Evolutionary conservation across 2,113 vertebrate species (phyloP), one percentile per base, ranked within the genome.

Genomic region (Planiliza haematocheilus): DNA sequence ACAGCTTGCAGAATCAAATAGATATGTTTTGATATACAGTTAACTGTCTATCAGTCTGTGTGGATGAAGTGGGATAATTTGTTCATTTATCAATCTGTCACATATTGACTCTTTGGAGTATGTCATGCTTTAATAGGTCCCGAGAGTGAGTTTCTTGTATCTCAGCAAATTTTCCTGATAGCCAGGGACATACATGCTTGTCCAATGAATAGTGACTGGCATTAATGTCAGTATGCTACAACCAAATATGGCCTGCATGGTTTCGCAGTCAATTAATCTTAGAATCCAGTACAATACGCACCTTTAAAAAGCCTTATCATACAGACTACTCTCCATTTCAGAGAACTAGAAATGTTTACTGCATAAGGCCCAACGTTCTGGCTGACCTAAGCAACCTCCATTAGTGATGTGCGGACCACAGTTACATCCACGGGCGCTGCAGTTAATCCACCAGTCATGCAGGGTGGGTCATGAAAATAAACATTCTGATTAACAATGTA

Each of bases 51-150:
- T 79, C 83, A 68, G 67, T 46, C 43, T 60, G 52, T 50, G 66
- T 10, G 45, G 71, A 83, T 79, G 79, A 87, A 82, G 73, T 48
- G 17, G 48, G 69, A 83, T 82, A 71, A 92, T 91, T 86, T 91
- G 86, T 88, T 91, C 84, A 92, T 94, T 92, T 85, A 90, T 93
- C 90, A 93, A 87, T 83, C 79, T 88, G 89, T 91, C 91, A 89
- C 65, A 85, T 83, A 83, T 87, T 10, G 81, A 88, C 74, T 81
- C 62, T 74, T 71, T 41, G 34, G 38, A 83, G 61, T 87, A 83
- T 82, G 82, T 83, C 58, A 51, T 34, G 65, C 61, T 82, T 82
- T 82, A 89, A 86, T 88, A 67, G 62, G 77, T 84, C 64, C 63
- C 63, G 18, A 70, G 70, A 37, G 38, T 77, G 70, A 37, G 38